Base-by-base conservation (phyloP, 2,113 vertebrate genomes). In the Toxotes jaculatrix region DNA sequence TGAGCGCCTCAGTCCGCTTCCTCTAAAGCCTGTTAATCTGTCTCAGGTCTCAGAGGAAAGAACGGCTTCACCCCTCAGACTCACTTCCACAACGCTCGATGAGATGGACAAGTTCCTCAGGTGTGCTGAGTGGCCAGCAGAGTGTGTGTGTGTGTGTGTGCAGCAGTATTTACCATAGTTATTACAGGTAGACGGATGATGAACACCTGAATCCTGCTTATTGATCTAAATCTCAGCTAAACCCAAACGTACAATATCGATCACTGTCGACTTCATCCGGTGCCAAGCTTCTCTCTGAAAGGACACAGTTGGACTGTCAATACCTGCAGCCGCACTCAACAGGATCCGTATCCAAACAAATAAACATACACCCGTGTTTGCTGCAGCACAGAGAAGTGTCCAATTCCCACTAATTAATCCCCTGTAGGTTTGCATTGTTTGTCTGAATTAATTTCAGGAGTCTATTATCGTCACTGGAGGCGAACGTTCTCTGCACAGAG, bases 21-120 rank as follows among this genome's bases (percentile, higher is more conserved):
- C 11, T 3, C 16, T 0, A 63, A 49, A 70, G 40, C 61, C 10
- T 0, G 1, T n/a, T 64, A 49, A 13, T 69, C 32, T 1, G 51
- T 76, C 79, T 77, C 1, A 1, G 1, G 53, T 53, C 80, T 83
- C 74, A 3, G 55, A 63, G 69, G 84, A 86, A 75, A 81, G 36
- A 53, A 61, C 3, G 0, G 34, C 55, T 51, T 6, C 13, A 27
- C 31, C 47, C 34, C 8, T 66, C 38, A 34, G 6, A 0, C 19
- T 65, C 43, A 0, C 43, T 1, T 59, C 53, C 47, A 55, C 49
- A 19, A 3, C 34, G 1, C 12, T 12, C 11, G 10, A 12, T 19
- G 47, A 21, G 49, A 21, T 9, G 21, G 49, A 51, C 19, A 51
- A 21, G 49, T 51, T 51, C 49, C 49, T 21, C 7, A 1, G 47